phyloP scores from a whole-genome alignment of 1,140 invertebrate species.

The Goniozus legneri region DNA sequence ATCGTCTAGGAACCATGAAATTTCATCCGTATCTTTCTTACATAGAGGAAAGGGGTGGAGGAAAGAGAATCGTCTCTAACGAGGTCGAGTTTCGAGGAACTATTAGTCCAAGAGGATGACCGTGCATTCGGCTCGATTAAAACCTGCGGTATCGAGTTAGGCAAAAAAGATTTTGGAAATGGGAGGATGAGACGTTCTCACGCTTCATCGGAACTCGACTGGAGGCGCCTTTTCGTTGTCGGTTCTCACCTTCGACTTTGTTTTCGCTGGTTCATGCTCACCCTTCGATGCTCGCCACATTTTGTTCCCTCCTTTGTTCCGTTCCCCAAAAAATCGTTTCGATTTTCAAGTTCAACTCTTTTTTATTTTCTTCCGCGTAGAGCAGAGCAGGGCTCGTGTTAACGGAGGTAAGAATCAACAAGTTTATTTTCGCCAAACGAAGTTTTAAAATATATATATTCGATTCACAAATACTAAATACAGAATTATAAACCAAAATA shows the following conservation, averaged over 20 bases:
- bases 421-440: no score
- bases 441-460: no score
- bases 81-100: conserved; percentile 14
- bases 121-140: conserved; percentile 1
- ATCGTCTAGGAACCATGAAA: not conserved
- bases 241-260: not conserved
- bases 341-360: no score
- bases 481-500: no score
- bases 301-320: no score
- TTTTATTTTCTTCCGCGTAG: no score
- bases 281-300: not conserved
- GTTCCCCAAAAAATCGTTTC: no score
- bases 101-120: conserved; percentile 12
- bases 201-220: conserved; percentile 16
- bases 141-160: conserved; percentile 1
- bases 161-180: conserved; percentile 7
- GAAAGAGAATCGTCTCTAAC: conserved; percentile 9
- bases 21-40: not conserved
- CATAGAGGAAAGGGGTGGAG: not conserved
- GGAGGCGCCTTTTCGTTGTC: not conserved
- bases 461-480: no score
- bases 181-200: conserved; percentile 13
- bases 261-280: not conserved
- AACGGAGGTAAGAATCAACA: no score
- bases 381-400: no score